Base-by-base conservation (phyloP, 2,113 vertebrate species). In the Plecotus auritus region DNA sequence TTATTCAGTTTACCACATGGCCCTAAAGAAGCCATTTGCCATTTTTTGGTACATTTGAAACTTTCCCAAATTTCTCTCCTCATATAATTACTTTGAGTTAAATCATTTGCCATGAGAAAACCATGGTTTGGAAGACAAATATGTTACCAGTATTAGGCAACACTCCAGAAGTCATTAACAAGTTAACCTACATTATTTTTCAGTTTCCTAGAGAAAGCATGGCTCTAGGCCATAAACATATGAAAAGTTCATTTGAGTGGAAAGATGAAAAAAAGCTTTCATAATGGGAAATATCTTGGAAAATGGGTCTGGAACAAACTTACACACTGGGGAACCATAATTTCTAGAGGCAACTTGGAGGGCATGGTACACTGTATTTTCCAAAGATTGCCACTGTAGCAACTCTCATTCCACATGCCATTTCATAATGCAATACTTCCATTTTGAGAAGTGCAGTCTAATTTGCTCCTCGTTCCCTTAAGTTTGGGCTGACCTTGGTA, bases 41-140 rank as follows among this genome's bases (percentile, higher is more conserved):
- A 67, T 54, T 76, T 61, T 59, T 76, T 28, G 73, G 16, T 76
- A 90, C 10, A 32, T 76, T 91, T 91, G 32, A 81, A 85, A 74
- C 0, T 64, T 35, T 26, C 28, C 16, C 56, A 80, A 59, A 73
- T 85, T 42, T 86, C 51, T 91, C 32, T 84, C n/a, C 49, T 88
- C 32, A 61, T 70, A 69, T 78, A 85, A 83, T 97, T 87, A 88
- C 74, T 42, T 66, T 91, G 32, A 81, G n/a, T 81, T 67, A 66
- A 94, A 35, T 90, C 20, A 77, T 47, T 94, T 82, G 56, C 17
- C 26, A 42, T 32, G 23, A 89, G 45, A 69, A 96, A 85, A n/a
- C 47, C 59, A 37, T 4, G 9, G 45, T 45, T 77, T 81, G 42
- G 51, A 91, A 70, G 72, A 81, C 35, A 81, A 84, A 90, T 47